phyloP scores from a whole-genome alignment of 35 echinoderm and acorn worm species.

The Hemicentrotus pulcherrimus region DNA sequence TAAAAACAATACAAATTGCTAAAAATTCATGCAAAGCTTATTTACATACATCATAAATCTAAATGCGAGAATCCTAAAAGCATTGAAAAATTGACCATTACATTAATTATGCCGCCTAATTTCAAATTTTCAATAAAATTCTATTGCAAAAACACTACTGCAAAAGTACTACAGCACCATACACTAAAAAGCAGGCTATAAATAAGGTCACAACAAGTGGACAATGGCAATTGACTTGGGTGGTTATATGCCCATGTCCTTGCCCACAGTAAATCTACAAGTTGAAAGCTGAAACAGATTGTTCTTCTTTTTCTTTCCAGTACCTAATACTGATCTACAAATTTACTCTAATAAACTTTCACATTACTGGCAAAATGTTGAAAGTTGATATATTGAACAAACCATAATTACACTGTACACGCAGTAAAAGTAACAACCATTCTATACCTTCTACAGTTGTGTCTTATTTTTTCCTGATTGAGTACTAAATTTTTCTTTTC shows the following conservation, averaged over 20 bases:
- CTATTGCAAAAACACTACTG: conserved; percentile 12
- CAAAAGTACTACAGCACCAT: not conserved
- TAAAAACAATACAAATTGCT: not conserved
- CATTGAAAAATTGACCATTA: not conserved
- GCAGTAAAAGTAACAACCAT: not conserved
- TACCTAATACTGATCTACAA: not conserved
- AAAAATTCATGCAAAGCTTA: conserved; percentile 19
- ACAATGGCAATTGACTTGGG: not conserved
- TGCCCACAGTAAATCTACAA: not conserved
- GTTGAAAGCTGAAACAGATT: conserved; percentile 1
- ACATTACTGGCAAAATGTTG: not conserved
- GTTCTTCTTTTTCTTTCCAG: not conserved
- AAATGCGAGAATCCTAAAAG: not conserved
- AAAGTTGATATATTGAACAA: not conserved
- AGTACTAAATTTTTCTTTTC: not conserved
- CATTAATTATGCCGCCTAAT: not conserved
- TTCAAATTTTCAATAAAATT: not conserved
- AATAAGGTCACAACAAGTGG: not conserved
- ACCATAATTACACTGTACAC: not conserved
- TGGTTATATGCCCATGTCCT: not conserved
- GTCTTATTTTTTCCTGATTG: not conserved
- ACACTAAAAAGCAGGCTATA: not conserved
- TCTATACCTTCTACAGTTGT: not conserved
- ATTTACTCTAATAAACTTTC: not conserved
- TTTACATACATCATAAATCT: not conserved